These are phyloP conservation scores for Phylloscopus whistleri DNA, from an alignment of 2,113 vertebrate genomes.

Conservation along the genomic window DNA sequence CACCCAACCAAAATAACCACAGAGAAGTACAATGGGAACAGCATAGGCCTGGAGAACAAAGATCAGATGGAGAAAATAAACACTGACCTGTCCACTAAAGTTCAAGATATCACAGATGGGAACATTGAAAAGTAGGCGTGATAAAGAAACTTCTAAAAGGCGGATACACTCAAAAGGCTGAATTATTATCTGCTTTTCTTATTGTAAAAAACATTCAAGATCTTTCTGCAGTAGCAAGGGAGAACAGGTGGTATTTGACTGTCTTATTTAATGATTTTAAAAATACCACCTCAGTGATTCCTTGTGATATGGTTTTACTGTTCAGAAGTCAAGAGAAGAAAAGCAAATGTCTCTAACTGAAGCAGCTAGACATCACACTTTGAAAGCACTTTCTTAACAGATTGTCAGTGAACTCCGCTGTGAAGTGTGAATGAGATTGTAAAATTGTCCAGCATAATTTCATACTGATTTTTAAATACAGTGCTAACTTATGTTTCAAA, in stretches of 20 bases:
- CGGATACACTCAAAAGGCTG: neutral
- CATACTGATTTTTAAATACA: neutral
- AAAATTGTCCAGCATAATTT: neutral
- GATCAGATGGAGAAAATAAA: constrained; percentile 59
- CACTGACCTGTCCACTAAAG: constrained; percentile 69
- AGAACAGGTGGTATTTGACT: neutral
- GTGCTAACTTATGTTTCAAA: neutral
- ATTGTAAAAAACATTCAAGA: neutral
- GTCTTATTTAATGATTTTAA: neutral
- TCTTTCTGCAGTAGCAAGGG: neutral
- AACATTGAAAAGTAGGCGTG: constrained; percentile 77
- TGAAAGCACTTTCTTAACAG: neutral
- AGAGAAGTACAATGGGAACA: constrained; percentile 82
- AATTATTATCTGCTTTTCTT: neutral
- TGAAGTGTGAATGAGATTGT: neutral
- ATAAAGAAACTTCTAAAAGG: neutral
- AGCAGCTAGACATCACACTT: neutral
- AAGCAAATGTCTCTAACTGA: neutral
- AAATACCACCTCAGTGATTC: neutral
- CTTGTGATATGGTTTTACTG: neutral
- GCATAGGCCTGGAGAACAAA: constrained; percentile 67
- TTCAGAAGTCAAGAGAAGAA: neutral
- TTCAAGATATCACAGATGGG: constrained; percentile 66
- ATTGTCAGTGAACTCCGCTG: neutral
- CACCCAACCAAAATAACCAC: constrained; percentile 68